Base-by-base conservation (phyloP, 1,140 invertebrate species). In the Kradibia gibbosae region DNA sequence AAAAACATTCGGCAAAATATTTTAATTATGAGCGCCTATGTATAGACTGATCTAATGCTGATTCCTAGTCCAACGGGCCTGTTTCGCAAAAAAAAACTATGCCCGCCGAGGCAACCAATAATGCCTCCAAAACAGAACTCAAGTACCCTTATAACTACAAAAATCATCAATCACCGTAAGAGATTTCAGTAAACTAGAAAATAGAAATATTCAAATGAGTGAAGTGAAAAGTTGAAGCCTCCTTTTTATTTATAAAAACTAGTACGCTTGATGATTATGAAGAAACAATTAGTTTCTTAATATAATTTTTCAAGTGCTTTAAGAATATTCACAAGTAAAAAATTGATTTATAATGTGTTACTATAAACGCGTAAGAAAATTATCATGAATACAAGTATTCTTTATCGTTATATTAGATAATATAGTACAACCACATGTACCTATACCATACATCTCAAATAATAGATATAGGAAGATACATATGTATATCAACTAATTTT, bases 11-110 rank as follows among this genome's bases (percentile, higher is more conserved):
- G 67, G 45, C 42, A 45, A 42, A 80, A 50, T 39, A 36, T 22
- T 70, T 31, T 80, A 80, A 80, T 65, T 53, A 15, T 70, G 76
- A 10, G 60, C 45, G 17, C 60, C 75, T 73, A 82, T 82, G 55
- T 82, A 78, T 78, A 78, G 74, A 82, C 70, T 73, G 88, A 89
- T 90, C 89, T 89, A 88, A 90, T 87, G 88, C 88, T 90, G 88
- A 88, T 88, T 89, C 86, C 89, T 90, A 90, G 89, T 90, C 89
- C 86, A 86, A 88, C 85, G 85, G 87, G 89, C 86, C 85, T 85
- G 88, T 86, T 88, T 86, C 85, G 25, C 48, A 67, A 78, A 74
- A 67, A 78, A 74, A 55, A 67, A 60, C 42, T 45, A 67, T 28
- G 74, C 72, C 73, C 74, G 50, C 48, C 57, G 81, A 83, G 82